Conservation (phyloP, 2,113 vertebrate species). For the Tetraodon nigroviridis region DNA sequence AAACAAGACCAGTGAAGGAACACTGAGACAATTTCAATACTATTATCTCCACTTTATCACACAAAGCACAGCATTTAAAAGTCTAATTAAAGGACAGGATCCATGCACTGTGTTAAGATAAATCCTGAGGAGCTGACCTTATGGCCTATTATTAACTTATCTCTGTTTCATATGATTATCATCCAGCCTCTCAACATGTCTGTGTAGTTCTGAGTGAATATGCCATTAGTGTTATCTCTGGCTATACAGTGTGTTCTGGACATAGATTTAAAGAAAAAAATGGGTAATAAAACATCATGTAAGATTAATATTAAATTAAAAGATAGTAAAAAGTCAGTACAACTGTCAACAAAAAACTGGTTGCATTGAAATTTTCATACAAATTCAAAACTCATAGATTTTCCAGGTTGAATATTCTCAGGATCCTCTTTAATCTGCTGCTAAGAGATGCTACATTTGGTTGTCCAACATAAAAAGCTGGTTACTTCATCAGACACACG, state of each 20-base stretch:
- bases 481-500: background rate
- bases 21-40: background rate
- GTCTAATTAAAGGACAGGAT: conserved; percentile 15
- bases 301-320: too few relatives aligned
- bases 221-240: conserved; percentile 58
- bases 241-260: conserved; percentile 25
- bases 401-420: too few relatives aligned
- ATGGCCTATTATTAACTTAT: conserved; percentile 54
- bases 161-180: conserved; percentile 53
- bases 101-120: conserved; percentile 21
- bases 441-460: background rate
- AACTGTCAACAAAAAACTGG: too few relatives aligned
- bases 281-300: too few relatives aligned
- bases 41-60: conserved; percentile 5
- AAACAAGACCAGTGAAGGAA: conserved; percentile 3
- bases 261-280: too few relatives aligned
- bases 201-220: conserved; percentile 44
- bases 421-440: background rate
- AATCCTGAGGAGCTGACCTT: conserved; percentile 20
- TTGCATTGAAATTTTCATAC: too few relatives aligned
- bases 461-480: too few relatives aligned
- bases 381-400: too few relatives aligned
- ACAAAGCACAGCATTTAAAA: background rate
- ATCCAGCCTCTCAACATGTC: conserved; percentile 49
- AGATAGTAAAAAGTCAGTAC: too few relatives aligned